These are phyloP conservation scores for Babylonia areolata DNA, from an alignment of 1,140 invertebrate species.

Conservation along the genomic window DNA sequence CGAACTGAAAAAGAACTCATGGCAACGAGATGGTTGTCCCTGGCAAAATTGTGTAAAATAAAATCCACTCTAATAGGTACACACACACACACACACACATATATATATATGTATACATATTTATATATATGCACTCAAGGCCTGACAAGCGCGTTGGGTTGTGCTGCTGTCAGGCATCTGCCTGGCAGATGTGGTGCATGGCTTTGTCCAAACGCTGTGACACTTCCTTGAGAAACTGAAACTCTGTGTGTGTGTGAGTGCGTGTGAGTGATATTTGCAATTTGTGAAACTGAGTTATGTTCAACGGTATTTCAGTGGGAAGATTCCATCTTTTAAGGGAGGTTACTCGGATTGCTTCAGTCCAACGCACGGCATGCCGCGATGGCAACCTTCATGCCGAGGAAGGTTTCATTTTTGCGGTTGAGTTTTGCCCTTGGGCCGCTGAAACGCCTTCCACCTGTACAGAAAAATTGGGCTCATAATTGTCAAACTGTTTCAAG, in stretches of 20 bases:
- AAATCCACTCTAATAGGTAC: no score
- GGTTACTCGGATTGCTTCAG: neutral
- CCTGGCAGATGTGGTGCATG: no score
- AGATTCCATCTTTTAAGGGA: neutral
- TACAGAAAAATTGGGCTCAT: neutral
- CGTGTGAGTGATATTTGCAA: neutral
- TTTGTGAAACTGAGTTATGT: neutral
- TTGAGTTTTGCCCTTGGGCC: neutral
- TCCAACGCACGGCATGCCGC: neutral
- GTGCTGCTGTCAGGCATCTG: no score
- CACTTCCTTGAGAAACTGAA: no score
- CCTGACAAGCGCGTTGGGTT: no score
- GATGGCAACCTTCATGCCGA: neutral
- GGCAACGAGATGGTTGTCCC: no score
- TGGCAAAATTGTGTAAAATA: no score
- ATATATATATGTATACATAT: no score
- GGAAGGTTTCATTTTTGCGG: neutral
- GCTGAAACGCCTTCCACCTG: neutral
- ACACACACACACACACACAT: no score
- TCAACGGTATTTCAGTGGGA: neutral
- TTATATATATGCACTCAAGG: no score
- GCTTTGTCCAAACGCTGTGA: no score
- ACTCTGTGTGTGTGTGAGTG: neutral
- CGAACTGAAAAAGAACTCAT: no score
- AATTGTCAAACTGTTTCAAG: neutral